Base-by-base conservation (phyloP, 2,888 invertebrate genomes). In the Mythimna loreyi region DNA sequence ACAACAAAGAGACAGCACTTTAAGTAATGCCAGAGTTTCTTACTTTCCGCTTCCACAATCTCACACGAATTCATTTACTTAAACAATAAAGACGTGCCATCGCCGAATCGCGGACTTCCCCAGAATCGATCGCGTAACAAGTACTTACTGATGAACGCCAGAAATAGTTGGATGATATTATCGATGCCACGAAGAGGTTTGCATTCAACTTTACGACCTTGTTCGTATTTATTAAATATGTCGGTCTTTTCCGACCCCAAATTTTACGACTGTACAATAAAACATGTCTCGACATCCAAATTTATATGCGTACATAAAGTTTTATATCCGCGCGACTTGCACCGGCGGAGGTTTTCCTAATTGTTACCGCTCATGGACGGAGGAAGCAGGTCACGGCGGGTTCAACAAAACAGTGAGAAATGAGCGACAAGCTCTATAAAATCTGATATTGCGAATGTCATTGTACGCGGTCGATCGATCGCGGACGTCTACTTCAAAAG, bases 291-390 rank as follows among this genome's bases (percentile, higher is more conserved):
- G 95, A 93, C 94, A 95, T 92, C 92, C 89, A 92, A 96, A 96
- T 95, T 95, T 96, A 95, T 95, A 95, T 92, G 93, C 93, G 94
- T 93, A 94, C 95, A 95, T 96, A 96, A 96, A 96, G 93, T 96
- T 96, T 96, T 95, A 95, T 95, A 93, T 91, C 94, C 91, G 90
- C 89, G 92, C 93, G 91, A 93, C 95, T 94, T 93, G 95, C 95
- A 94, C 90, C 90, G 91, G 81, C 84, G 90, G 89, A 90, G 92
- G 90, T 91, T 89, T 88, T 90, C 95, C 92, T 95, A 96, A 96
- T 96, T 96, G 95, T 93, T 92, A 88, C 89, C 90, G 94, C 93
- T 94, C 96, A 95, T 95, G 95, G 93, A 93, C 89, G 86, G 66
- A 72, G 75, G 81, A 86, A 88, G 82, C 84, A 86, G 84, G 88